Percentiles rank a stretch among this genome's conserved stretches.
phyloP scores from a whole-genome alignment of 2,888 invertebrate species.

The Rhimphoctona megacephalus region DNA sequence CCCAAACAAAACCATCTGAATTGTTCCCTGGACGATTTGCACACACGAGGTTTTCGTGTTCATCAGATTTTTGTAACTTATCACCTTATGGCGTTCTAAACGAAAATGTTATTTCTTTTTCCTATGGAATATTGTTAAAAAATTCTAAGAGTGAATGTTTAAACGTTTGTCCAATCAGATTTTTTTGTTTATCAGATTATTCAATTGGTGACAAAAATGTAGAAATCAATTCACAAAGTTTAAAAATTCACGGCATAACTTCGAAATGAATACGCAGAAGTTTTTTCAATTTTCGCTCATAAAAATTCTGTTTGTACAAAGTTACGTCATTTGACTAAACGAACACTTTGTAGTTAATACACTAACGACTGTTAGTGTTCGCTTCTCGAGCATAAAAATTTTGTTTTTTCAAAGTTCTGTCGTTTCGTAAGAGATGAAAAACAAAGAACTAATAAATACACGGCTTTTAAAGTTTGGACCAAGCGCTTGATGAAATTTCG shows the following conservation, averaged over 20 bases:
- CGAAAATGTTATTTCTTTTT: not conserved
- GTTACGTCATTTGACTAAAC: not conserved
- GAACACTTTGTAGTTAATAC: not conserved
- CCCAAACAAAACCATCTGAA: not conserved
- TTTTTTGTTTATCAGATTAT: not conserved
- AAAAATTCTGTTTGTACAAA: not conserved
- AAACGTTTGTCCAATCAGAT: not conserved
- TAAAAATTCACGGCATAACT: not conserved
- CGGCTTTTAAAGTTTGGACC: not conserved
- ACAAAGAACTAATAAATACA: slow-evolving; percentile 10
- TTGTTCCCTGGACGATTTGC: slow-evolving; percentile 12
- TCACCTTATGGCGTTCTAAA: not conserved
- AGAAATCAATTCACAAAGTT: not conserved
- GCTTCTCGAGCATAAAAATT: slow-evolving; percentile 3
- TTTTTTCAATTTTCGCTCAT: not conserved
- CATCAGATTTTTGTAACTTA: slow-evolving; percentile 8
- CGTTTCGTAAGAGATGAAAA: not conserved
- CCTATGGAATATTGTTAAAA: not conserved
- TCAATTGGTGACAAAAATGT: not conserved
- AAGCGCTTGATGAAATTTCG: not conserved
- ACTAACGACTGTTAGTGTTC: not conserved
- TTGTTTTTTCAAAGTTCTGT: not conserved
- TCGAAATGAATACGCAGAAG: not conserved
- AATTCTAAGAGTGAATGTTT: not conserved
- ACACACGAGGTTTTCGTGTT: not conserved